Evolutionary conservation across 2,888 invertebrate genomes (phyloP).

Genomic region (Serrognathus titanus): DNA sequence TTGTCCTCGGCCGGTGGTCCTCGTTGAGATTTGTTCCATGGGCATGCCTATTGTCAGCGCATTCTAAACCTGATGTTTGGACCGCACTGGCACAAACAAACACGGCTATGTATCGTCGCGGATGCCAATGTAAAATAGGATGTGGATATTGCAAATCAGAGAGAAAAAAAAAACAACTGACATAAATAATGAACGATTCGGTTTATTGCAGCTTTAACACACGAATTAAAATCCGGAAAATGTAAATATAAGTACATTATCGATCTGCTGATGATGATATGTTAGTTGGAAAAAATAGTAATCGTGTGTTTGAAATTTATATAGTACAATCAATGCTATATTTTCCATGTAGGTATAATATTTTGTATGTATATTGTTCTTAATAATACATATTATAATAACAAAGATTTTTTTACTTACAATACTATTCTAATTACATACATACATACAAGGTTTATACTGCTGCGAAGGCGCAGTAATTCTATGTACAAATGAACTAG

Average conservation of each 20-base stretch:
- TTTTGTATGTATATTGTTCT: conserved; percentile 32
- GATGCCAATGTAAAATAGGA: conserved; percentile 7
- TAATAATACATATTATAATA: conserved; percentile 42
- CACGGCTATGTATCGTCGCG: conserved; percentile 1
- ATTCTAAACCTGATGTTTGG: conserved; percentile 35
- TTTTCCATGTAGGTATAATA: conserved; percentile 22
- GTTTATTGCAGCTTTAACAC: conserved; percentile 51
- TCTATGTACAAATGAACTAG: conserved; percentile 27
- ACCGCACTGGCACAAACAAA: conserved; percentile 8
- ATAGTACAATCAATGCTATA: conserved; percentile 16
- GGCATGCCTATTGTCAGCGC: conserved; percentile 41
- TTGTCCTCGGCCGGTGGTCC: conserved; percentile 44
- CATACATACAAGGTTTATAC: conserved; percentile 49
- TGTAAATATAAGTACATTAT: conserved; percentile 31
- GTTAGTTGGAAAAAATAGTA: conserved; percentile 32
- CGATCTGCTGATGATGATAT: conserved; percentile 33
- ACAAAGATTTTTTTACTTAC: conserved; percentile 45
- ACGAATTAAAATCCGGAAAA: conserved; percentile 32
- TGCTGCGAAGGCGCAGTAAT: conserved; percentile 36
- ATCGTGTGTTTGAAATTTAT: conserved; percentile 8
- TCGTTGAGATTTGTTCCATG: conserved; percentile 38
- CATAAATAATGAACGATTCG: conserved; percentile 49
- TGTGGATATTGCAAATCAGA: conserved; percentile 4
- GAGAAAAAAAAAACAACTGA: conserved; percentile 4
- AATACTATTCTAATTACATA: conserved; percentile 47